phyloP scores from a whole-genome alignment of 2,113 vertebrate genomes.

The Zosterops japonicus region DNA sequence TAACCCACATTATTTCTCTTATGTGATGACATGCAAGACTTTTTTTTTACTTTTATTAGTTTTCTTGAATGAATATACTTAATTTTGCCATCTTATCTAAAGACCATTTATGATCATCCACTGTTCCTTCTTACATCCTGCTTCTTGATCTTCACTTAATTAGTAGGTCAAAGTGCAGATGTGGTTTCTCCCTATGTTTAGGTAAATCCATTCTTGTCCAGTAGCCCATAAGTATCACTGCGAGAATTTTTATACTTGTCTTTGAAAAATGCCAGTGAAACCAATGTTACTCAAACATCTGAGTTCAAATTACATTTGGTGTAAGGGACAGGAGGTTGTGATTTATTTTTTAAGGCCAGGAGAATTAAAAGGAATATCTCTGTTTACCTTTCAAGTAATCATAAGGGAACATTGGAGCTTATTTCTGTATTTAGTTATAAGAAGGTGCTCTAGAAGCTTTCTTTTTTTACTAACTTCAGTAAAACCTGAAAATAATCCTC shows the following conservation, averaged over 20 bases:
- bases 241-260: not conserved
- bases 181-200: not conserved
- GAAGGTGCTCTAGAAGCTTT: not conserved
- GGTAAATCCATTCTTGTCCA: not conserved
- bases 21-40: not conserved
- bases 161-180: not conserved
- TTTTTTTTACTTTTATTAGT: not conserved
- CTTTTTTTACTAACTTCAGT: not conserved
- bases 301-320: not conserved
- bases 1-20: not conserved
- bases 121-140: not conserved
- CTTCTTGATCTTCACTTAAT: not conserved
- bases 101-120: not conserved
- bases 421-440: not conserved
- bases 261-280: not conserved
- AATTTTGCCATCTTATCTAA: not conserved
- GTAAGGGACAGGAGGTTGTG: rapidly evolving
- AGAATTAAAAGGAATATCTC: not conserved
- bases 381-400: not conserved
- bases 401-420: not conserved
- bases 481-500: not conserved
- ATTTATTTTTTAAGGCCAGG: not conserved
- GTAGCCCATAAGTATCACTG: not conserved
- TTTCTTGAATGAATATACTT: not conserved
- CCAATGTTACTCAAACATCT: not conserved